A percentile compares a stretch with the other conserved stretches of the same genome.
Evolutionary conservation across 2,113 vertebrate species (phyloP).

Genomic region (Mirounga angustirostris): DNA sequence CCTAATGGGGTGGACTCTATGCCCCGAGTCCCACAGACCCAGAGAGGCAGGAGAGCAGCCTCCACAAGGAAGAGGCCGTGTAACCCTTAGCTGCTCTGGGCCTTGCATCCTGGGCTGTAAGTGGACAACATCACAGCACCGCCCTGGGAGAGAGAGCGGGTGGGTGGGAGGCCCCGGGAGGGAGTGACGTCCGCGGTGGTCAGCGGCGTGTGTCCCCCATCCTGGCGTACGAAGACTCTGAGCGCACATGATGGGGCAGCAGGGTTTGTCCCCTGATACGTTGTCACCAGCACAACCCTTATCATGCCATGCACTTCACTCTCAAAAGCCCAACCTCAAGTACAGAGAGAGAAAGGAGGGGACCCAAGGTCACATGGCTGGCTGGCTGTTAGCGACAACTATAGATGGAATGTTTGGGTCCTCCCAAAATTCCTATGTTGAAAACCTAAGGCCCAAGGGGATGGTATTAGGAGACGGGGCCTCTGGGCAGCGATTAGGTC

Average conservation of each 20-base stretch:
- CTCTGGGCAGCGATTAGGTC: not conserved
- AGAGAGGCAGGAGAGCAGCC: not conserved
- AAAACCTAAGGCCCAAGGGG: not conserved
- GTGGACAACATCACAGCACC: not conserved
- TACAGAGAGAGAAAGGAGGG: not conserved
- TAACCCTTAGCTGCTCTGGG: not conserved
- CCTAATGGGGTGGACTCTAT: no score
- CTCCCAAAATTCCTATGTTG: not conserved
- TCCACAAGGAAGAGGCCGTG: not conserved
- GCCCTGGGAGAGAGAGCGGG: not conserved
- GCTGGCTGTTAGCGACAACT: not conserved
- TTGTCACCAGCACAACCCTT: not conserved
- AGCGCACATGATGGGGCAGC: not conserved
- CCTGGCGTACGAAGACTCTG: not conserved
- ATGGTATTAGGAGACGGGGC: not conserved
- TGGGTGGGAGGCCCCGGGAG: not conserved
- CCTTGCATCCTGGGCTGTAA: not conserved
- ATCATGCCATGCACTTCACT: no score
- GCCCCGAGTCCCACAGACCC: not conserved
- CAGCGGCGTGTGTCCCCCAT: no score
- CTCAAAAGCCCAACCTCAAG: rapidly evolving
- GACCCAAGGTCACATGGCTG: rapidly evolving
- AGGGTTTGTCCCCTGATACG: not conserved
- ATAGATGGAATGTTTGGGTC: not conserved
- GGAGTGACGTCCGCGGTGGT: rapidly evolving